These are phyloP conservation scores for Cheilosia variabilis DNA, from an alignment of 2,888 invertebrate genomes.

Conservation along the genomic window DNA sequence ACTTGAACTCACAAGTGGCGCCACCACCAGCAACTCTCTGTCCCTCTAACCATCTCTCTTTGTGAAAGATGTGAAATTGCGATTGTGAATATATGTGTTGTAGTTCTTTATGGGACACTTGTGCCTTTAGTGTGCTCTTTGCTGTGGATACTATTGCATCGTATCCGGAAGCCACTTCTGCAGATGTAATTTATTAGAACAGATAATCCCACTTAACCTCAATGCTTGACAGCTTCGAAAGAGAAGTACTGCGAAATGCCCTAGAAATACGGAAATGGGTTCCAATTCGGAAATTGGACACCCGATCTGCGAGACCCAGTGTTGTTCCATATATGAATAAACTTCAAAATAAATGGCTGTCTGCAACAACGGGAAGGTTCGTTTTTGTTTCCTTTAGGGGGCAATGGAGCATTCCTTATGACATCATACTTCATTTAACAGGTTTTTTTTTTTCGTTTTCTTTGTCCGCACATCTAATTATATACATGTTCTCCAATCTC, in stretches of 20 bases:
- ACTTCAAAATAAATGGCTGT: conserved; percentile 9
- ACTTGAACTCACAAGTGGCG: conserved; percentile 56
- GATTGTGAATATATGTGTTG: neutral
- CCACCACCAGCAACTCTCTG: conserved; percentile 17
- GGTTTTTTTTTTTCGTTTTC: neutral
- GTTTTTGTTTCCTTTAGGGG: no score
- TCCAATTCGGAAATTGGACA: conserved; percentile 19
- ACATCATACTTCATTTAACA: neutral
- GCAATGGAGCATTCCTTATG: neutral
- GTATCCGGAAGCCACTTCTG: conserved; percentile 26
- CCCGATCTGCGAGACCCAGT: neutral
- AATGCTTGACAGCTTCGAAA: conserved; percentile 24
- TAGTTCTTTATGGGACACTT: conserved; percentile 31
- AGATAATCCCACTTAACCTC: conserved; percentile 62
- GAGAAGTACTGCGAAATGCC: conserved; percentile 17
- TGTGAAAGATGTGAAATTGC: neutral
- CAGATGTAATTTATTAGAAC: conserved; percentile 58
- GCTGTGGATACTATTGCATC: conserved; percentile 21
- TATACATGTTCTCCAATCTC: conserved; percentile 1
- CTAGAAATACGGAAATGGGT: conserved; percentile 5
- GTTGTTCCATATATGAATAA: conserved; percentile 12
- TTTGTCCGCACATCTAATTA: conserved; percentile 8
- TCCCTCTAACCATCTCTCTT: neutral
- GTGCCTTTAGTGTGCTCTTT: conserved; percentile 15
- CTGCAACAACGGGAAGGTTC: no score